phyloP scores from a whole-genome alignment of 2,113 vertebrate genomes.

The Solea solea region DNA sequence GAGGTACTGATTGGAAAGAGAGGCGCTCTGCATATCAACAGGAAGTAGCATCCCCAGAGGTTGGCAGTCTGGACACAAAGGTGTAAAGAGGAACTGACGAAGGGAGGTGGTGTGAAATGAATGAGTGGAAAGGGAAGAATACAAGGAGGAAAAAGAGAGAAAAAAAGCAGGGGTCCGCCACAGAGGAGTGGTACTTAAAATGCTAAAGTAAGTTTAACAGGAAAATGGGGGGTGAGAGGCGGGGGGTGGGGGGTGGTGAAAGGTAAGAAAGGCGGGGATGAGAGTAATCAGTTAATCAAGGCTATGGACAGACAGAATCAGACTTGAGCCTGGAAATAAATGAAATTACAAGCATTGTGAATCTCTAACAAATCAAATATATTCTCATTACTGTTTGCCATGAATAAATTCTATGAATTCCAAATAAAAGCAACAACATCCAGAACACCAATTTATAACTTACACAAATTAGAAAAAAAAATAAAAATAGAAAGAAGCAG shows the following conservation, averaged over 20 bases:
- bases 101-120: constrained; percentile 46
- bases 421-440: too few relatives aligned
- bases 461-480: too few relatives aligned
- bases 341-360: too few relatives aligned
- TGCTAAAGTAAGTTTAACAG: constrained; percentile 36
- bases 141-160: background rate
- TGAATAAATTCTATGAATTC: too few relatives aligned
- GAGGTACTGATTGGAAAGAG: constrained; percentile 81
- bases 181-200: constrained; percentile 69
- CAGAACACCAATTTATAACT: too few relatives aligned
- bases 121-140: constrained; percentile 25
- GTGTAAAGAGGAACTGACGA: constrained; percentile 57
- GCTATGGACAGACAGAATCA: constrained; percentile 13
- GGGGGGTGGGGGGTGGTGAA: background rate
- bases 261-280: constrained; percentile 29
- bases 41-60: constrained; percentile 69
- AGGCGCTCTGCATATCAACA: constrained; percentile 83
- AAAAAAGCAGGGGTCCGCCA: background rate
- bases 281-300: constrained; percentile 45
- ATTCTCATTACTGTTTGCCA: background rate
- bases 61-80: constrained; percentile 64
- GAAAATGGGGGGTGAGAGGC: constrained; percentile 16
- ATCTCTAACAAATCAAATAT: background rate
- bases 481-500: background rate
- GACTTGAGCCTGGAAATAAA: background rate